Percentiles rank a stretch among this genome's conserved stretches.
Evolutionary conservation across 2,113 vertebrate species (phyloP).

Genomic region (Chrysemys picta): DNA sequence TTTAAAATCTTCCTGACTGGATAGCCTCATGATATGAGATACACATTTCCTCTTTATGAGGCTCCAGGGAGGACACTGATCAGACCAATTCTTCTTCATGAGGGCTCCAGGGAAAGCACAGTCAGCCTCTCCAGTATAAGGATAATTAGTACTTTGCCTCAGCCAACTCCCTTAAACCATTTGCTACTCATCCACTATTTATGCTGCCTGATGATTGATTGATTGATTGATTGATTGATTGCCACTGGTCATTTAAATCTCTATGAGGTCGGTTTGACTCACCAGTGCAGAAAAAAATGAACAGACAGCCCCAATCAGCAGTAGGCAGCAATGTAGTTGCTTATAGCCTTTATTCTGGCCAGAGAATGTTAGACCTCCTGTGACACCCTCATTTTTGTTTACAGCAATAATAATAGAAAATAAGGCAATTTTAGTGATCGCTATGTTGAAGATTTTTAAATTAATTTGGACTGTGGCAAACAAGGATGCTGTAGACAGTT

Average conservation of each 20-base stretch:
- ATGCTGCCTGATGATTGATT: slow-evolving; percentile 55
- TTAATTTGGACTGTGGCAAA: background rate
- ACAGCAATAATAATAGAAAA: background rate
- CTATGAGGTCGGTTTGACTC: slow-evolving; percentile 46
- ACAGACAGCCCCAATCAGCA: background rate
- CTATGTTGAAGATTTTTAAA: background rate
- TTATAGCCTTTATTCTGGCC: background rate
- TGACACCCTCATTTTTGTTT: background rate
- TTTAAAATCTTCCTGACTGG: background rate
- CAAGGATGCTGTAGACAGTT: background rate
- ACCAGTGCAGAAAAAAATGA: background rate
- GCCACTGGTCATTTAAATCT: slow-evolving; percentile 32
- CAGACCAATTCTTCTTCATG: background rate
- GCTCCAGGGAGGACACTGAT: background rate
- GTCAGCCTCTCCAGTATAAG: background rate
- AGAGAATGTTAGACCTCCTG: background rate
- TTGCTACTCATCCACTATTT: slow-evolving; percentile 64
- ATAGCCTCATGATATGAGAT: background rate
- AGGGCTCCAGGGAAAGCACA: background rate
- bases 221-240: slow-evolving; percentile 59
- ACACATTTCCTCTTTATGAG: background rate
- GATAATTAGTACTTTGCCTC: slow-evolving; percentile 35
- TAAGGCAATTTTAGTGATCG: background rate
- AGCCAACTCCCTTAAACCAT: slow-evolving; percentile 69
- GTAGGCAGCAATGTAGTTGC: background rate